phyloP scores from a whole-genome alignment of 1,140 invertebrate species.

The Popillia japonica region DNA sequence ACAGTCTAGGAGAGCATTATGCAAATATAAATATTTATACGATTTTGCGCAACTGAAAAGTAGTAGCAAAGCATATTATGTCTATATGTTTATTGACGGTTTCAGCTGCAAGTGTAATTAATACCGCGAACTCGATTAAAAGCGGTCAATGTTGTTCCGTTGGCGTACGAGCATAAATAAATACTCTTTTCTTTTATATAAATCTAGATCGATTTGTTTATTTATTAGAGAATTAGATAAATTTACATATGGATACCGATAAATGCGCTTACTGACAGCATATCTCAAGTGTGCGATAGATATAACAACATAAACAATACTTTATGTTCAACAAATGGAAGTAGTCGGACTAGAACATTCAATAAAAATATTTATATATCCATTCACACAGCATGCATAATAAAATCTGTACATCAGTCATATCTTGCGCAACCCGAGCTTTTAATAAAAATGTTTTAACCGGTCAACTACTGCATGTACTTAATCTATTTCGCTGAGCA shows the following conservation, averaged over 20 bases:
- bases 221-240: slow-evolving; percentile 5
- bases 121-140: slow-evolving; percentile 26
- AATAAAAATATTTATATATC: slow-evolving; percentile 9
- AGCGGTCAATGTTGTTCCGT: slow-evolving; percentile 24
- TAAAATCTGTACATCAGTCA: too few species aligned
- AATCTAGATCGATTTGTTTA: slow-evolving; percentile 7
- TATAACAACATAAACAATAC: not conserved
- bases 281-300: not conserved
- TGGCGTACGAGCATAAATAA: slow-evolving; percentile 21
- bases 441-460: too few species aligned
- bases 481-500: too few species aligned
- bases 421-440: too few species aligned
- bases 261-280: not conserved
- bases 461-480: too few species aligned
- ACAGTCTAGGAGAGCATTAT: slow-evolving; percentile 16
- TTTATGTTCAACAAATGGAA: slow-evolving; percentile 4
- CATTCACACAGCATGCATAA: not conserved
- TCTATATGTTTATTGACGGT: slow-evolving; percentile 15
- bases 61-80: not conserved
- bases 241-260: slow-evolving; percentile 20
- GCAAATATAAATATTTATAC: slow-evolving; percentile 35
- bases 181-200: slow-evolving; percentile 14
- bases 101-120: slow-evolving; percentile 4
- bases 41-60: slow-evolving; percentile 24
- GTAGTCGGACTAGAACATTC: not conserved